Conservation (phyloP, 2,113 vertebrate genomes). For the Haemorhous mexicanus region DNA sequence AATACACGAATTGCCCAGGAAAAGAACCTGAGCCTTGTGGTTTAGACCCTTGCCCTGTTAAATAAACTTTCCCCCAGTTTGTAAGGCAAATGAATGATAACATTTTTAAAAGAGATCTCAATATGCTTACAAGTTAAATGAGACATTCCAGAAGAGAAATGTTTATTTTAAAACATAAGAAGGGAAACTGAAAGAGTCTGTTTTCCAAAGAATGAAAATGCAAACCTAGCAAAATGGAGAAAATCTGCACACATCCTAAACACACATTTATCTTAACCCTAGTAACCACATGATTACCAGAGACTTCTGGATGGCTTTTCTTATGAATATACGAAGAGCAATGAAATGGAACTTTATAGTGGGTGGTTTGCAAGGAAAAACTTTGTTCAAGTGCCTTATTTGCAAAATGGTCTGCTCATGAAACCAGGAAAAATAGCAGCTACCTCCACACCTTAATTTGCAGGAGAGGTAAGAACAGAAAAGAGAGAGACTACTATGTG, state of each 20-base stretch:
- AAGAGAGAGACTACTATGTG: background rate
- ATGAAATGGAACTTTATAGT: background rate
- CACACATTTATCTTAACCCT: background rate
- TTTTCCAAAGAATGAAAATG: conserved; percentile 24
- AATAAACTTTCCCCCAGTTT: background rate
- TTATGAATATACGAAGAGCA: background rate
- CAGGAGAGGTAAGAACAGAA: background rate
- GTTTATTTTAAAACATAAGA: conserved; percentile 14
- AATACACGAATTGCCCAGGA: background rate
- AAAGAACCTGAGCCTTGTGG: background rate
- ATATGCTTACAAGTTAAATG: background rate
- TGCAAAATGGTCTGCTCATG: background rate
- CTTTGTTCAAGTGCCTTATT: background rate
- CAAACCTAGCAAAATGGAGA: background rate
- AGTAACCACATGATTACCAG: background rate
- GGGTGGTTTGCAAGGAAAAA: background rate
- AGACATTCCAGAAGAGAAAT: background rate
- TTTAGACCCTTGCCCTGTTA: background rate
- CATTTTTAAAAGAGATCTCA: background rate
- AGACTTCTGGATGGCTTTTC: background rate
- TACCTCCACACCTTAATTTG: background rate
- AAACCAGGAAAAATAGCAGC: background rate
- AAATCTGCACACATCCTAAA: background rate
- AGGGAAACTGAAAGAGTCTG: background rate
- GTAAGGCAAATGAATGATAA: background rate